Evolutionary conservation across 2,113 vertebrate species (phyloP).

Genomic region (Verasper variegatus): DNA sequence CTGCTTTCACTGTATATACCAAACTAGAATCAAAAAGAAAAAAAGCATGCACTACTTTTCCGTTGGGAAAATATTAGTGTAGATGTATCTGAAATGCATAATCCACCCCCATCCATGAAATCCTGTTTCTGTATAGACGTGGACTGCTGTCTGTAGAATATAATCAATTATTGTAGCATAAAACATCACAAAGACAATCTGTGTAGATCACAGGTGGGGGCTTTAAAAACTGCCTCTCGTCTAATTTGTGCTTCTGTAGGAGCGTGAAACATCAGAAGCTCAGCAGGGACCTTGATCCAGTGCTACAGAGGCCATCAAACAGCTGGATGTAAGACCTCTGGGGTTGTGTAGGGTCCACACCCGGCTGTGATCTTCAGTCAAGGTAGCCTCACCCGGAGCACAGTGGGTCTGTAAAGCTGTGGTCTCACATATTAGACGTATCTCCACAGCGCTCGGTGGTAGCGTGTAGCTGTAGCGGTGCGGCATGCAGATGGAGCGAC

Average conservation of each 20-base stretch:
- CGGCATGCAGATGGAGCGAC: constrained; percentile 6
- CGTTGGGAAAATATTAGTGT: no score
- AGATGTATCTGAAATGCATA: no score
- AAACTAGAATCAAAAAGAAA: neutral
- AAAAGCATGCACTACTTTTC: no score
- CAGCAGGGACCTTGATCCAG: neutral
- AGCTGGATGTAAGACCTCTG: constrained; percentile 14
- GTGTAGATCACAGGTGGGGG: neutral
- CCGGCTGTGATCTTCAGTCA: constrained; percentile 19
- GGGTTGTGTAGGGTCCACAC: constrained; percentile 3
- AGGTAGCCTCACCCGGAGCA: neutral
- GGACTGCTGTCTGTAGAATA: neutral
- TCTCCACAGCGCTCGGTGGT: neutral
- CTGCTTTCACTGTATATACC: no score
- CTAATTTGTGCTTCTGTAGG: neutral
- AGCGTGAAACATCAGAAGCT: neutral
- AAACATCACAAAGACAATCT: neutral
- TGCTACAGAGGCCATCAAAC: constrained; percentile 26
- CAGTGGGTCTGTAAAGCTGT: neutral
- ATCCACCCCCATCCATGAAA: no score
- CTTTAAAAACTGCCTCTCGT: neutral
- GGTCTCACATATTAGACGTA: neutral
- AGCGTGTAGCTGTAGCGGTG: neutral
- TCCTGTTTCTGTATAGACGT: no score
- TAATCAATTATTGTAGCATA: neutral